phyloP scores from a whole-genome alignment of 2,888 invertebrate genomes.

The Xestia xanthographa region DNA sequence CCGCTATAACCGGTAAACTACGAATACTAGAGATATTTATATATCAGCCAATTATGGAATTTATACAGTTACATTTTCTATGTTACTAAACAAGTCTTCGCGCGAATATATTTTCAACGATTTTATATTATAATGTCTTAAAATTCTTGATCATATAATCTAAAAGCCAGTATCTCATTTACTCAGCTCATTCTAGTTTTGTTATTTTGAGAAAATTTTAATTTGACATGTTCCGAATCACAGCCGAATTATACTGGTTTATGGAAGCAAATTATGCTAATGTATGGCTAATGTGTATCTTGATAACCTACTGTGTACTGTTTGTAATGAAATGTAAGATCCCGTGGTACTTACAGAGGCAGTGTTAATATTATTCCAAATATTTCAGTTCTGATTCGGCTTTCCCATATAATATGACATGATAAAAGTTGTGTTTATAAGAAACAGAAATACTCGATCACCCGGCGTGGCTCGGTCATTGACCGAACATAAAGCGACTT shows the following conservation, averaged over 20 bases:
- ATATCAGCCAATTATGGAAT: constrained; percentile 23
- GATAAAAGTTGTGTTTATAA: constrained; percentile 62
- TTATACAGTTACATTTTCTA: constrained; percentile 14
- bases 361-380: constrained; percentile 51
- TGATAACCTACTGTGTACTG: constrained; percentile 36
- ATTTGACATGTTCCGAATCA: constrained; percentile 62
- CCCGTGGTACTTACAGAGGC: constrained; percentile 23
- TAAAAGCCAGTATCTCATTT: constrained; percentile 58
- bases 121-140: constrained; percentile 60
- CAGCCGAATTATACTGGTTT: constrained; percentile 57
- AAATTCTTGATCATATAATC: constrained; percentile 60
- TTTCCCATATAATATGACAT: constrained; percentile 48
- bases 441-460: constrained; percentile 3
- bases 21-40: constrained; percentile 22
- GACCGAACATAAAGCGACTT: constrained; percentile 32
- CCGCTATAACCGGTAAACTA: constrained; percentile 49
- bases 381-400: constrained; percentile 65
- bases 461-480: constrained; percentile 27
- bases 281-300: constrained; percentile 36
- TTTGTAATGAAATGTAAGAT: constrained; percentile 45
- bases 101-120: constrained; percentile 57
- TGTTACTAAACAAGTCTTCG: constrained; percentile 9
- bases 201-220: constrained; percentile 51
- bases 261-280: constrained; percentile 41
- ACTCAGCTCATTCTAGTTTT: constrained; percentile 57